phyloP scores from a whole-genome alignment of 2,113 vertebrate species.

The Psammodynastes pulverulentus region DNA sequence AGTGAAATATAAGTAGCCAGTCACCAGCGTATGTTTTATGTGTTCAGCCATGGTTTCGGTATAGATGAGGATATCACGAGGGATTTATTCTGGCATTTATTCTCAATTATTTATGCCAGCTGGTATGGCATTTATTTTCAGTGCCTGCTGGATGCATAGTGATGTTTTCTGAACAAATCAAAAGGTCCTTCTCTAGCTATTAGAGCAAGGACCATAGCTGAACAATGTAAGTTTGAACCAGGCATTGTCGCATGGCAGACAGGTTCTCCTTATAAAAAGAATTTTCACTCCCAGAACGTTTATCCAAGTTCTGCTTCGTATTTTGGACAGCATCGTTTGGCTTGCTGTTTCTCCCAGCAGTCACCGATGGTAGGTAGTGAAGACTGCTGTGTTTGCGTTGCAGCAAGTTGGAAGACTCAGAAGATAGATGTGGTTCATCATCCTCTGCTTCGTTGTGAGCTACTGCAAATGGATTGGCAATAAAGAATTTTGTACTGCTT shows the following conservation, averaged over 20 bases:
- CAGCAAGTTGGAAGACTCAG: constrained; percentile 8
- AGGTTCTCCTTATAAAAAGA: constrained; percentile 3
- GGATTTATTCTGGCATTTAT: too few species aligned
- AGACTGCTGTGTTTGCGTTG: background rate
- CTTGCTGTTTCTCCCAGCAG: constrained; percentile 1
- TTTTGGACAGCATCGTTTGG: constrained; percentile 18
- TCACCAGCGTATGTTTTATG: background rate
- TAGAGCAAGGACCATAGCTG: background rate
- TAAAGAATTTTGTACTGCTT: constrained; percentile 21
- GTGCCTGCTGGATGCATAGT: background rate
- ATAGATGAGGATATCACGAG: too few species aligned
- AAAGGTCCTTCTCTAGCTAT: background rate
- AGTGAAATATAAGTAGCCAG: background rate
- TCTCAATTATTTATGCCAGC: too few species aligned
- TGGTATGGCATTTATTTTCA: background rate
- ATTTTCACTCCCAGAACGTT: constrained; percentile 14
- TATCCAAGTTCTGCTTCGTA: constrained; percentile 15
- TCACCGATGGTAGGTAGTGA: background rate
- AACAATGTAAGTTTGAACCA: constrained; percentile 7
- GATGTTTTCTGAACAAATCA: background rate
- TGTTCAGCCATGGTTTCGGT: too few species aligned
- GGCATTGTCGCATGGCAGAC: background rate
- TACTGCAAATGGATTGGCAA: constrained; percentile 11
- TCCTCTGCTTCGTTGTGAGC: constrained; percentile 6
- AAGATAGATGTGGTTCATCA: background rate